Conservation (phyloP, 2,888 invertebrate species). For the Apodemia zela region DNA sequence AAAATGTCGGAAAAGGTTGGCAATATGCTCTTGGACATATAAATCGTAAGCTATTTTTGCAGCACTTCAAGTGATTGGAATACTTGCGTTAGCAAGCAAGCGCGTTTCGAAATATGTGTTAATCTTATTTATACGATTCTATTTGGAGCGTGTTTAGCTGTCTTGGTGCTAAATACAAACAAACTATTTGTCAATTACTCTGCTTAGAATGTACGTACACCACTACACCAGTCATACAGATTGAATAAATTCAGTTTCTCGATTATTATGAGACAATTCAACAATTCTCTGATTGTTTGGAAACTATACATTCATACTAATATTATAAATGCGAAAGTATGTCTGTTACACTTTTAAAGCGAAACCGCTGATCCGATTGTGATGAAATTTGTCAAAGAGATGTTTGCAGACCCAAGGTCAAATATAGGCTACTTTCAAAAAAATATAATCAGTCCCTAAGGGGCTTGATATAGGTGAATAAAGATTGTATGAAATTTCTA, state of each 20-base stretch:
- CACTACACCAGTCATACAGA: too few species aligned
- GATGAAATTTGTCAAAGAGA: too few species aligned
- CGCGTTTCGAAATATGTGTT: constrained; percentile 15
- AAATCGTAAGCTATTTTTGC: constrained; percentile 8
- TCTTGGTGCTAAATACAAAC: constrained; percentile 9
- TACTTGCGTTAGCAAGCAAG: constrained; percentile 10
- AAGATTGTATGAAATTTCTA: too few species aligned
- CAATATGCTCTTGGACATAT: constrained; percentile 8
- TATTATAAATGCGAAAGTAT: too few species aligned
- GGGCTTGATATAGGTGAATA: too few species aligned
- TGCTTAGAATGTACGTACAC: neutral
- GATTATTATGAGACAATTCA: neutral
- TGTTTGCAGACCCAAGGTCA: too few species aligned
- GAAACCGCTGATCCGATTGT: too few species aligned
- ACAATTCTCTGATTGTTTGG: too few species aligned
- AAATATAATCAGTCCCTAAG: too few species aligned
- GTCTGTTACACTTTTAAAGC: too few species aligned
- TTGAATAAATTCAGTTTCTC: neutral
- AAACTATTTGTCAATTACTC: neutral
- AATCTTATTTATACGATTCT: constrained; percentile 16
- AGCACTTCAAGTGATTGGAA: constrained; percentile 10
- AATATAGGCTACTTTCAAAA: too few species aligned
- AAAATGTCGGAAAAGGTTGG: constrained; percentile 10
- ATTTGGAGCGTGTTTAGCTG: constrained; percentile 1
- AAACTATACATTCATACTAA: too few species aligned